Percentiles rank a stretch among this genome's conserved stretches.
Evolutionary conservation across 2,888 invertebrate species (phyloP).

Genomic region (Drosophila paucipuncta): DNA sequence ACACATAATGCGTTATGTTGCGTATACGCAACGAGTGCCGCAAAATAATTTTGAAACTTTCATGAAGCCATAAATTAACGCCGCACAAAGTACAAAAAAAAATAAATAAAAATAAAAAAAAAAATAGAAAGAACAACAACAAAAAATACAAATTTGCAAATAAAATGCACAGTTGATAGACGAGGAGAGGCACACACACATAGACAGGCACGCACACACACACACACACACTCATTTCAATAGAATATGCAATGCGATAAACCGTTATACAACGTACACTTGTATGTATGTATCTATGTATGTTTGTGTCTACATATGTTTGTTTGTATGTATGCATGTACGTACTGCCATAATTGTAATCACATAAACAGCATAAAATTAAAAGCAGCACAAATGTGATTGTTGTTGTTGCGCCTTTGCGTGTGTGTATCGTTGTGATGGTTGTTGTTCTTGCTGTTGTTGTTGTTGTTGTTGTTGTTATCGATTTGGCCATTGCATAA

Average conservation of each 20-base stretch:
- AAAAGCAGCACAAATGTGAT: constrained; percentile 68
- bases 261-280: neutral
- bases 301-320: constrained; percentile 7
- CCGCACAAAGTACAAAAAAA: constrained; percentile 20
- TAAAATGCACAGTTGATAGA: constrained; percentile 15
- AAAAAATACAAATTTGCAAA: constrained; percentile 5
- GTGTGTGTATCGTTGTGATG: constrained; percentile 57
- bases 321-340: constrained; percentile 48
- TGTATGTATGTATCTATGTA: neutral
- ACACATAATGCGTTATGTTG: constrained; percentile 13
- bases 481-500: constrained; percentile 76
- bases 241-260: constrained; percentile 5
- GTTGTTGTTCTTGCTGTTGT: constrained; percentile 21
- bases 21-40: constrained; percentile 45
- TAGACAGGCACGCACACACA: neutral
- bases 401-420: constrained; percentile 60
- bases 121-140: neutral
- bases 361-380: constrained; percentile 78
- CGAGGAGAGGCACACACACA: constrained; percentile 1
- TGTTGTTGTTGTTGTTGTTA: constrained; percentile 40
- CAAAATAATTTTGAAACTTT: constrained; percentile 24
- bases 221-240: neutral
- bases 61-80: constrained; percentile 34
- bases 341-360: constrained; percentile 77
- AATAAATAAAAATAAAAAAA: constrained; percentile 3